A percentile compares a stretch with the other conserved stretches of the same genome.
Evolutionary conservation across 2,888 invertebrate species (phyloP).

Genomic region (Aleiodes alternator): DNA sequence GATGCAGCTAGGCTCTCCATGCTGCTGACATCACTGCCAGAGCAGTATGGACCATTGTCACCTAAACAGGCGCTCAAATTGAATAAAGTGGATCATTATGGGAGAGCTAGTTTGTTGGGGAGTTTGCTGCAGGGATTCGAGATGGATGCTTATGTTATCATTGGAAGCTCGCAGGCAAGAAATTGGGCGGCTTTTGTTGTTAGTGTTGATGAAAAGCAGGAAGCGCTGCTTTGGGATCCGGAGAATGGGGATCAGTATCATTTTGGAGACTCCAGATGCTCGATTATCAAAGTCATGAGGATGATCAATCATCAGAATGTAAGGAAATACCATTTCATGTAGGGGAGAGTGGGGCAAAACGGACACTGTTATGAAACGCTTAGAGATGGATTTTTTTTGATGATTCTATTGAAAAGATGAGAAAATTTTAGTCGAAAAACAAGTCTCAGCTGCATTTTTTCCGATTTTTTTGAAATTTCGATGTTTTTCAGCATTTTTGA

Average conservation of each 20-base stretch:
- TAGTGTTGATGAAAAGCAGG: constrained; percentile 61
- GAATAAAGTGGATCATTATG: constrained; percentile 72
- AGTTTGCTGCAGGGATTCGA: constrained; percentile 67
- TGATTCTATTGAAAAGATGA: no score
- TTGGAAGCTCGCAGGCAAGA: constrained; percentile 70
- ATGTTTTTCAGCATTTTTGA: no score
- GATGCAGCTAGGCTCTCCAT: constrained; percentile 68
- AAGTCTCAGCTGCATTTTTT: no score
- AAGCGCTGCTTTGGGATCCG: constrained; percentile 69
- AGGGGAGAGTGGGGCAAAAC: no score
- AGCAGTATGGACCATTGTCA: constrained; percentile 69
- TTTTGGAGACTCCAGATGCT: constrained; percentile 68
- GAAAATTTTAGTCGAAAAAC: no score
- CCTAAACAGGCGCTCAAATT: constrained; percentile 70
- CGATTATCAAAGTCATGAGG: constrained; percentile 66
- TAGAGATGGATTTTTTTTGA: no score
- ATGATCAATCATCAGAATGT: constrained; percentile 71
- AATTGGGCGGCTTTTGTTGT: constrained; percentile 70
- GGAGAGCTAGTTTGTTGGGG: constrained; percentile 69
- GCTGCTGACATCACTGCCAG: constrained; percentile 66
- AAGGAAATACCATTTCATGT: no score
- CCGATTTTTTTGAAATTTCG: no score
- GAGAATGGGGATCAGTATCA: constrained; percentile 69
- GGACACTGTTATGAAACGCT: no score
- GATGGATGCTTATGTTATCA: constrained; percentile 66